These are phyloP conservation scores for Leptopilina myrica DNA, from an alignment of 2,888 invertebrate species.

Conservation along the genomic window DNA sequence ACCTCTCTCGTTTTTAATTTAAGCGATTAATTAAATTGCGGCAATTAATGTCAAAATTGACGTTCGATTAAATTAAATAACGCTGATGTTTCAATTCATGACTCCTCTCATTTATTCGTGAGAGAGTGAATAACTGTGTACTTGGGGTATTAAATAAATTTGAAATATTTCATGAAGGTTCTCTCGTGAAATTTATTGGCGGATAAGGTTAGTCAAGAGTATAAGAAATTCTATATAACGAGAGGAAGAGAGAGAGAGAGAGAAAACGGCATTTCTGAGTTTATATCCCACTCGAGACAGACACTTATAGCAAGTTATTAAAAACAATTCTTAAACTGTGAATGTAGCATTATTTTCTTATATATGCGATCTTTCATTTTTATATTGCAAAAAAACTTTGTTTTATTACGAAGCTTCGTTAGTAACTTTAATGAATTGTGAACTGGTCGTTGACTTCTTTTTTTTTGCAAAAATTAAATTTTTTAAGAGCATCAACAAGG, in stretches of 20 bases:
- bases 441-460: not conserved
- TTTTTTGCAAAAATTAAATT: not conserved
- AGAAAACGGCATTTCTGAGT: conserved; percentile 31
- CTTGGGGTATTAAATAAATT: conserved; percentile 31
- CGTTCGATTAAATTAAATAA: conserved; percentile 12
- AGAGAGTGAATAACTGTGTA: conserved; percentile 22
- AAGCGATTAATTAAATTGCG: conserved; percentile 8
- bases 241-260: conserved; percentile 1
- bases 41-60: conserved; percentile 4
- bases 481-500: not conserved
- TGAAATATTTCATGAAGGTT: conserved; percentile 28
- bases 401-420: conserved; percentile 9
- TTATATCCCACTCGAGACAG: conserved; percentile 28
- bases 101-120: not conserved
- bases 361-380: conserved; percentile 2
- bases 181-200: conserved; percentile 6
- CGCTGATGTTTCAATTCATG: conserved; percentile 31
- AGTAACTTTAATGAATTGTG: not conserved
- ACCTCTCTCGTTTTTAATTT: not conserved
- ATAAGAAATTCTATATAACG: conserved; percentile 9
- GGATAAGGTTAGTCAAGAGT: conserved; percentile 24
- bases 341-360: conserved; percentile 15
- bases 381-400: not conserved
- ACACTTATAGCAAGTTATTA: conserved; percentile 27
- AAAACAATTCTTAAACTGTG: conserved; percentile 28